A percentile compares a stretch with the other conserved stretches of the same genome.
Conservation (phyloP, 2,113 vertebrate genomes). For the Crotalus tigris region DNA sequence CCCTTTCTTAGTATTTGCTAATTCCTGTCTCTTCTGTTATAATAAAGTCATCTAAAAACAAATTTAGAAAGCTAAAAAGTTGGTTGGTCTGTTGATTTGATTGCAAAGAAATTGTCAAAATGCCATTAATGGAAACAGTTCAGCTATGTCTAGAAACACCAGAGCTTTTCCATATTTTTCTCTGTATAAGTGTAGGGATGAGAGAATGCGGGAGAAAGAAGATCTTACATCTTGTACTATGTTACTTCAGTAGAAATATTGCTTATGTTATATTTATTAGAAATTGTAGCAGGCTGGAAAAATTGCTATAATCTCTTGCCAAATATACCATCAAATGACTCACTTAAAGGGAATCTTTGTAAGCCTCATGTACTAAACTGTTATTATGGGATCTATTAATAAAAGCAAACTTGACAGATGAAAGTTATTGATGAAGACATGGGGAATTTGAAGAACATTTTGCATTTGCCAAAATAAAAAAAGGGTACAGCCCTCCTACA, state of each 20-base stretch:
- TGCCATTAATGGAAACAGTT: background rate
- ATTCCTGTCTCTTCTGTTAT: background rate
- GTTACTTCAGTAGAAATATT: conserved; percentile 27
- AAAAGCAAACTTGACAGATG: background rate
- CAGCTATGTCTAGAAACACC: background rate
- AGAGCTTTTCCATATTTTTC: background rate
- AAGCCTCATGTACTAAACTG: conserved; percentile 20
- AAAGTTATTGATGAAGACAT: background rate
- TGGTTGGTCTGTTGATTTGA: background rate
- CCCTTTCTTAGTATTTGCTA: background rate
- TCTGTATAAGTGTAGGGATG: background rate
- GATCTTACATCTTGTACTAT: background rate
- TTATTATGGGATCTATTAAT: conserved; percentile 36
- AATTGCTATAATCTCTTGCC: conserved; percentile 4
- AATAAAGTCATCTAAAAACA: background rate
- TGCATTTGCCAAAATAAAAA: conserved; percentile 6
- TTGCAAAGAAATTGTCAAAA: background rate
- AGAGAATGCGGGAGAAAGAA: background rate
- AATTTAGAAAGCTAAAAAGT: background rate
- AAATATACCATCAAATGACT: conserved; percentile 48
- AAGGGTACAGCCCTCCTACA: background rate
- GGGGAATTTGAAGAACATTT: background rate
- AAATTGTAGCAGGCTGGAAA: conserved; percentile 30
- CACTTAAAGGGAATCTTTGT: conserved; percentile 18
- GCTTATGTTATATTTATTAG: conserved; percentile 44